Evolutionary conservation across 2,797 vertebrate species (phyloP).

Genomic region (Cynodonichthys magdalenae): DNA sequence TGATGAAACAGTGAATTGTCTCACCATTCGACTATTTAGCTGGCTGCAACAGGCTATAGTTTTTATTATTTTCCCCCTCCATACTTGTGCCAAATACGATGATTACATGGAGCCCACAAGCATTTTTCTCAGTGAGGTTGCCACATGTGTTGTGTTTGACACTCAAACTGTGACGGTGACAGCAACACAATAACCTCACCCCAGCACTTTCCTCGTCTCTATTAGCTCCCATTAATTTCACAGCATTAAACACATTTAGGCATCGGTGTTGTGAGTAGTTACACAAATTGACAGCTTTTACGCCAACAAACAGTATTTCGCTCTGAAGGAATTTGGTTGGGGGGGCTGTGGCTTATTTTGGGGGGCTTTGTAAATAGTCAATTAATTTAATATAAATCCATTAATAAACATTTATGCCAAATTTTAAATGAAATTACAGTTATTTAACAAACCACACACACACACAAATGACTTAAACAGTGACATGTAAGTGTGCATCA

Average conservation of each 20-base stretch:
- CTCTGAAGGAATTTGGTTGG: background rate
- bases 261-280: constrained; percentile 6
- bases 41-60: background rate
- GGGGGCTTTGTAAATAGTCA: too few relatives aligned
- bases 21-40: background rate
- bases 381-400: too few relatives aligned
- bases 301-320: constrained; percentile 14
- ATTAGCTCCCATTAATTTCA: constrained; percentile 29
- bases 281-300: constrained; percentile 1
- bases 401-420: too few relatives aligned
- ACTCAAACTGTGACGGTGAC: constrained; percentile 21
- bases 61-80: background rate
- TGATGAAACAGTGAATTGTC: constrained; percentile 15
- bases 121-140: constrained; percentile 25
- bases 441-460: too few relatives aligned
- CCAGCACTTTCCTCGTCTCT: background rate
- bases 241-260: constrained; percentile 11
- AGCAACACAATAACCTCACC: constrained; percentile 22
- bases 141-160: constrained; percentile 37
- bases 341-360: too few relatives aligned
- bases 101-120: constrained; percentile 24
- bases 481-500: too few relatives aligned
- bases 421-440: too few relatives aligned
- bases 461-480: too few relatives aligned
- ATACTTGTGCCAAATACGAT: constrained; percentile 19